Evolutionary conservation across 2,797 vertebrate species (phyloP).

Genomic region (Sebastiscus tertius): DNA sequence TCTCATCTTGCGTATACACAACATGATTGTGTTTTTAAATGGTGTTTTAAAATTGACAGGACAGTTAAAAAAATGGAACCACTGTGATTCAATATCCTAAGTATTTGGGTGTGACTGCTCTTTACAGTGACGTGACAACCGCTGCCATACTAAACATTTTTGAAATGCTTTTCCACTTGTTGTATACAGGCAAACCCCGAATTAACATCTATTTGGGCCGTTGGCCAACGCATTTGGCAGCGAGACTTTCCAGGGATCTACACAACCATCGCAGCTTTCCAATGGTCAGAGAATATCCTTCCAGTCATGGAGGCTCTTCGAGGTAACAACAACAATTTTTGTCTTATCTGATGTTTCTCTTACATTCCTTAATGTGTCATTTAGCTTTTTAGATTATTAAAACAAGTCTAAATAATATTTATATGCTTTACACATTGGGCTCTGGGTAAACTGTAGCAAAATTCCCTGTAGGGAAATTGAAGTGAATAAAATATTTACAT

Average conservation of each 20-base stretch:
- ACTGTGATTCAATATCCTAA: neutral
- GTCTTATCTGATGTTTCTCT: neutral
- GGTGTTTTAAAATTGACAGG: neutral
- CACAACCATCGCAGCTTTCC: conserved; percentile 87
- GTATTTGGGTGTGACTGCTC: conserved; percentile 9
- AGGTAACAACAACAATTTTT: conserved; percentile 82
- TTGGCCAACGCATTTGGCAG: conserved; percentile 97
- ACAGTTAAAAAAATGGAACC: neutral
- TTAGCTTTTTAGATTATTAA: neutral
- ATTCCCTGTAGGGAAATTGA: neutral
- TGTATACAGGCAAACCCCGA: conserved; percentile 90
- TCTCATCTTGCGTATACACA: neutral
- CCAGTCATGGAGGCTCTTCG: conserved; percentile 95
- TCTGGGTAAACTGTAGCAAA: neutral
- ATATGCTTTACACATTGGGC: neutral
- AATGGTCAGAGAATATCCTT: conserved; percentile 94
- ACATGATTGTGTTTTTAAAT: neutral
- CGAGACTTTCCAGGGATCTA: conserved; percentile 96
- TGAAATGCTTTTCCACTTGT: conserved; percentile 15
- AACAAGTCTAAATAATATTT: neutral
- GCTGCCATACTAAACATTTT: neutral
- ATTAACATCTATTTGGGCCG: conserved; percentile 91
- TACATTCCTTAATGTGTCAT: neutral
- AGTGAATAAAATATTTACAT: neutral
- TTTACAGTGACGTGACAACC: neutral